A percentile compares a stretch with the other conserved stretches of the same genome.
Conservation (phyloP, 2,113 vertebrate species). For the Eulemur macaco region DNA sequence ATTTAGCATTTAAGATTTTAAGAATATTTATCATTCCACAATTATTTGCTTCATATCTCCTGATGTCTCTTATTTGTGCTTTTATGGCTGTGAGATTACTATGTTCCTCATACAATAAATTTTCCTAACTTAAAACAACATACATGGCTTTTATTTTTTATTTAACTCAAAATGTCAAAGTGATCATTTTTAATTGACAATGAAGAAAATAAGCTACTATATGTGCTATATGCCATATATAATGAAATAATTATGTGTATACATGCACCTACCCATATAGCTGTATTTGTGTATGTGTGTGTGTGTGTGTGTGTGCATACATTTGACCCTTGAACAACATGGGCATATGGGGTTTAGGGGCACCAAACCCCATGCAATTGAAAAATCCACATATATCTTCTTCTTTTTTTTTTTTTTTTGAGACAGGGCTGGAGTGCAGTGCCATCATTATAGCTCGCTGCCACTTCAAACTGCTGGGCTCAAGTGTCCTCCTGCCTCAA, state of each 20-base stretch:
- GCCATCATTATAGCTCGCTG: too few species aligned
- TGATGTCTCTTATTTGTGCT: not conserved
- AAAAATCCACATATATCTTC: not conserved
- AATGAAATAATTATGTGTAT: not conserved
- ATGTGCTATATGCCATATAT: not conserved
- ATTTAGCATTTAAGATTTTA: not conserved
- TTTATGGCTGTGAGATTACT: not conserved
- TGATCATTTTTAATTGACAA: not conserved
- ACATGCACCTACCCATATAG: not conserved
- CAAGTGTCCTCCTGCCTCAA: too few species aligned
- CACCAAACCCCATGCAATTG: not conserved
- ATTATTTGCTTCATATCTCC: not conserved
- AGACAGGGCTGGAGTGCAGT: too few species aligned
- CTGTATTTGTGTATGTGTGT: not conserved
- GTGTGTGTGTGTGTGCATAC: not conserved
- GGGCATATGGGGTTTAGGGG: not conserved
- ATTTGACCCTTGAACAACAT: not conserved
- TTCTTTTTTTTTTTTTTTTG: too few species aligned
- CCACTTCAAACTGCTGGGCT: too few species aligned
- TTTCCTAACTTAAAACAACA: not conserved
- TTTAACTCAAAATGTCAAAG: not conserved
- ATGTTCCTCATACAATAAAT: constrained; percentile 17
- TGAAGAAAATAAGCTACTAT: not conserved
- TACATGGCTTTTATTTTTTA: not conserved
- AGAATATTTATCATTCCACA: not conserved